phyloP scores from a whole-genome alignment of 1,140 invertebrate genomes.

The Vanessa atalanta region DNA sequence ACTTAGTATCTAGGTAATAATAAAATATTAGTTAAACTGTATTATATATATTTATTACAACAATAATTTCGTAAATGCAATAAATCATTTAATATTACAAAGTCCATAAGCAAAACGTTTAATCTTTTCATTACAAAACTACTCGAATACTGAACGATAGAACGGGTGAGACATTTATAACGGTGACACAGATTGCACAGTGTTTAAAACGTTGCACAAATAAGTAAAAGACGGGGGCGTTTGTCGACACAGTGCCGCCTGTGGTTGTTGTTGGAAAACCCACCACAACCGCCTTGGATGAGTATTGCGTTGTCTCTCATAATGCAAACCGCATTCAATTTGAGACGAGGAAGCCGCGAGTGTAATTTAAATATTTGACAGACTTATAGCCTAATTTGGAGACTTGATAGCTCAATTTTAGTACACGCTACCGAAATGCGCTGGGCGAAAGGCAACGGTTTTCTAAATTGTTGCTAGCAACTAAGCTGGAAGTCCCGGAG shows the following conservation, averaged over 20 bases:
- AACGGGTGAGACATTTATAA: constrained; percentile 3
- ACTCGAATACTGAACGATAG: background rate
- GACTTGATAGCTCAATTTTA: constrained; percentile 27
- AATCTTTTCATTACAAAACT: constrained; percentile 26
- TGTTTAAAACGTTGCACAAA: constrained; percentile 26
- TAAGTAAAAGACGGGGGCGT: constrained; percentile 18
- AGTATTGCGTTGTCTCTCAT: constrained; percentile 51
- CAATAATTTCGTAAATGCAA: background rate
- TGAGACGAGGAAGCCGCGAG: constrained; percentile 56
- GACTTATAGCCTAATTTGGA: constrained; percentile 43
- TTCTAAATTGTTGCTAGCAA: background rate
- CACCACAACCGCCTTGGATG: constrained; percentile 11
- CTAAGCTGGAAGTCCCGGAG: background rate
- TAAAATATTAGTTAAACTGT: background rate
- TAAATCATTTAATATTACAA: constrained; percentile 9
- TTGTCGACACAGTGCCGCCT: constrained; percentile 28
- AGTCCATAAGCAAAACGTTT: constrained; percentile 14
- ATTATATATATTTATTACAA: background rate
- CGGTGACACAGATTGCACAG: constrained; percentile 17
- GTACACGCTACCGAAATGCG: constrained; percentile 7
- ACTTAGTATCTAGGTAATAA: too few relatives aligned
- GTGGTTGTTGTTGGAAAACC: constrained; percentile 31
- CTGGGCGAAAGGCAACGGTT: background rate
- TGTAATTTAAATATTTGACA: constrained; percentile 70
- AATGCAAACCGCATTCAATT: constrained; percentile 68